Percentiles rank a stretch among this genome's conserved stretches.
phyloP scores from a whole-genome alignment of 2,797 vertebrate genomes.

The Pseudomugil gertrudae region DNA sequence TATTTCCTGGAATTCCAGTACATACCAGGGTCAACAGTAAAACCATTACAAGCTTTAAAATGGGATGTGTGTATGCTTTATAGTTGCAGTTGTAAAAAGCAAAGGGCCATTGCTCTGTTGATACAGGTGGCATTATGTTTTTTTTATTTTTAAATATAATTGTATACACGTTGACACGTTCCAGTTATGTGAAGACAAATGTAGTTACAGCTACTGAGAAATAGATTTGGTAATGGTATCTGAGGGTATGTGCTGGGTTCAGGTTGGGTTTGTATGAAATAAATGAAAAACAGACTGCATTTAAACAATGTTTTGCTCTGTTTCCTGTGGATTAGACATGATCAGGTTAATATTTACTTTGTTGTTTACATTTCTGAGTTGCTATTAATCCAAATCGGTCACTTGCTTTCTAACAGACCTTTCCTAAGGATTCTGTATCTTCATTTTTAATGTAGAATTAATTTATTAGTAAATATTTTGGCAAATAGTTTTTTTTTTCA shows the following conservation, averaged over 20 bases:
- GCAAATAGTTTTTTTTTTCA: background rate
- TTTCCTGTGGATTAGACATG: background rate
- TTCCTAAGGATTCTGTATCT: background rate
- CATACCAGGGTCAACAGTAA: background rate
- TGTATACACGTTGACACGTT: background rate
- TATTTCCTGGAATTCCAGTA: background rate
- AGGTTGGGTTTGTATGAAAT: background rate
- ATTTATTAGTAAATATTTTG: background rate
- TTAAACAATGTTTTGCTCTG: background rate
- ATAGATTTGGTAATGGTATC: background rate
- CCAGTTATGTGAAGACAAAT: background rate
- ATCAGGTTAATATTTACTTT: background rate
- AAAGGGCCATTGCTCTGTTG: background rate
- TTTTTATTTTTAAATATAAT: background rate
- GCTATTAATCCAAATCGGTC: background rate
- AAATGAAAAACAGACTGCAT: background rate
- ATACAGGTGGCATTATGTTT: background rate
- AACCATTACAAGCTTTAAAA: background rate
- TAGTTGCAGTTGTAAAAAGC: background rate
- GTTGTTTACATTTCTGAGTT: background rate
- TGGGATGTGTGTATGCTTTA: background rate
- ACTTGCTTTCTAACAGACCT: background rate
- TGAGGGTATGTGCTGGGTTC: background rate
- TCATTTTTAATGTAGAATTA: background rate
- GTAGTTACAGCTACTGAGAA: background rate